Evolutionary conservation across 2,113 vertebrate species (phyloP).

Genomic region (Platysternon megacephalum): DNA sequence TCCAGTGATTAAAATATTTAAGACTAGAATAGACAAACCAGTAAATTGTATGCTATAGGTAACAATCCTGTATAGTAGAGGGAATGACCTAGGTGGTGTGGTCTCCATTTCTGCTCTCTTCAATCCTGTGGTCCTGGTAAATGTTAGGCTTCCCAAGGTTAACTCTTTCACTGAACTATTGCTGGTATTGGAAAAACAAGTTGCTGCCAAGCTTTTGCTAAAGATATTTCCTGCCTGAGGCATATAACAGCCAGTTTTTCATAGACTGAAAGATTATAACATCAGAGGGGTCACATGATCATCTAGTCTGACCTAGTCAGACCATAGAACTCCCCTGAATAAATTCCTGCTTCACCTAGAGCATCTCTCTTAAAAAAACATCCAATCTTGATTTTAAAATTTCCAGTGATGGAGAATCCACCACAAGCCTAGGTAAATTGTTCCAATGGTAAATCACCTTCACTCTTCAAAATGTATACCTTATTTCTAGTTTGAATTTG

Average conservation of each 20-base stretch:
- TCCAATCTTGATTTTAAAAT: background rate
- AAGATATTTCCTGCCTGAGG: background rate
- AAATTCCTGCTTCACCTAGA: background rate
- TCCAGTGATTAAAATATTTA: background rate
- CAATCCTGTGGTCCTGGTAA: background rate
- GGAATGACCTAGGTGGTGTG: rapidly evolving
- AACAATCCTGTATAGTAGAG: background rate
- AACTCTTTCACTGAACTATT: background rate
- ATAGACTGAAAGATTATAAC: no score
- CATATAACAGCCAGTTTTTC: background rate
- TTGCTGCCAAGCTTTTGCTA: background rate
- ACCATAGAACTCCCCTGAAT: background rate
- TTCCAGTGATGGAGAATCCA: background rate
- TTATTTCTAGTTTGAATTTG: background rate
- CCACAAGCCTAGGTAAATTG: background rate
- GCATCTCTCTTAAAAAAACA: background rate
- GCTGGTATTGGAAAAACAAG: background rate
- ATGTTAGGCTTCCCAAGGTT: background rate
- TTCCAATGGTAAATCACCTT: background rate
- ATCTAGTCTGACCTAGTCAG: background rate
- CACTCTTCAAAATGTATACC: background rate
- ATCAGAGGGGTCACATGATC: no score
- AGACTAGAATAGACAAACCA: background rate
- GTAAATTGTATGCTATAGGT: background rate
- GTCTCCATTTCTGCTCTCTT: background rate